Evolutionary conservation across 1,140 invertebrate species (phyloP), one percentile per base, ranked within the genome.

Genomic region (Schlechtendalia chinensis): DNA sequence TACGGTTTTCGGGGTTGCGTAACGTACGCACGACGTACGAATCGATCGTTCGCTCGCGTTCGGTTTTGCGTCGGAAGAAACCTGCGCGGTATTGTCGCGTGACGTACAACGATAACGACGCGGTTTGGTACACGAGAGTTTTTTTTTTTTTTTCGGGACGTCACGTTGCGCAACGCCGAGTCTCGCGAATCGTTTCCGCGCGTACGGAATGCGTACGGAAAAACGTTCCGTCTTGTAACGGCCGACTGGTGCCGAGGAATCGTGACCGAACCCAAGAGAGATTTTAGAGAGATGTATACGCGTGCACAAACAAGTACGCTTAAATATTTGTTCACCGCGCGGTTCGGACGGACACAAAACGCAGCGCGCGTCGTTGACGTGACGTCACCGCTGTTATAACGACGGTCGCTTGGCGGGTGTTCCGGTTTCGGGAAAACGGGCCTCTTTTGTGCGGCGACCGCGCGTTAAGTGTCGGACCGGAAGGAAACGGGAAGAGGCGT

Each of bases 391-490:
- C 17, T 47, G 8, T 39, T 71, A 71, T 32, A 6, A 67, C n/a
- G 10, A 1, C 65, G 17, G 32, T 14, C 39, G 39, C 16, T 5
- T 17, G 24, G n/a, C 32, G 1, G n/a, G 19, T 69, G 45, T 39
- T 39, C 32, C 8, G 32, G 8, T 8, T 39, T 39, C 32, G 45
- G n/a, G 65, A 69, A 67, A 69, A 69, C 65, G 45, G 22, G 14
- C 47, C 47, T 10, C 39, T 69, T 69, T 69, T 69, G 24, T 69
- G 67, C 50, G 47, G 50, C 39, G 58, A 79, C 75, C 39, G 24
- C 39, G 24, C 58, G 75, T 79, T 79, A 79, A 79, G 75, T 79
- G 75, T 79, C 58, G 32, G 75, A 79, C 75, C 75, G 75, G 75
- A 79, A 79, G 75, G 58, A 79, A 22, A 59, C 72, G 19, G 39